Percentiles rank a stretch among this genome's conserved stretches.
Evolutionary conservation across 35 echinoderm and acorn worm species (phyloP).

Genomic region (Apostichopus californicus): DNA sequence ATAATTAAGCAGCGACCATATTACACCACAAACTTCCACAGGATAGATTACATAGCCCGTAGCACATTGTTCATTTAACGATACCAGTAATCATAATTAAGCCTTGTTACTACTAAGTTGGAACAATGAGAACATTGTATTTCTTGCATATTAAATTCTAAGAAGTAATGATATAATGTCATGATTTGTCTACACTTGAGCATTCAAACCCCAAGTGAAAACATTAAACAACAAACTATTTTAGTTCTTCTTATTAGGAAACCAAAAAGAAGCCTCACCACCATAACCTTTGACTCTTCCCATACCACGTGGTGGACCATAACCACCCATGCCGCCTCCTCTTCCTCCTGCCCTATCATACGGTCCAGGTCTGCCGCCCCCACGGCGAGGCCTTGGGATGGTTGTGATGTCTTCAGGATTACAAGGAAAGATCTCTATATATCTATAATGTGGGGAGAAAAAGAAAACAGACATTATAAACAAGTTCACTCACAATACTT

Average conservation of each 20-base stretch:
- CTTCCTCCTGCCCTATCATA: constrained; percentile 72
- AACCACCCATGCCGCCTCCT: constrained; percentile 20
- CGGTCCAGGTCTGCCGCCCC: constrained; percentile 77
- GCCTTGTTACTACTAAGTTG: too few relatives aligned
- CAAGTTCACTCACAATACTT: too few relatives aligned
- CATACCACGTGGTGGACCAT: constrained; percentile 47
- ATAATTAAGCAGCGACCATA: too few relatives aligned
- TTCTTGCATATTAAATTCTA: too few relatives aligned
- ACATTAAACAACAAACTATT: neutral
- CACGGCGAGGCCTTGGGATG: constrained; percentile 32
- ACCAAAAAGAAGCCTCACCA: constrained; percentile 6
- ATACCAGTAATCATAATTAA: too few relatives aligned
- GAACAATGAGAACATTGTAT: too few relatives aligned
- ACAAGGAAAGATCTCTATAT: constrained; percentile 95
- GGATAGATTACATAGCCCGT: too few relatives aligned
- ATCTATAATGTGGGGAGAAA: constrained; percentile 54
- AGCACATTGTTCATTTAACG: too few relatives aligned
- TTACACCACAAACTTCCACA: too few relatives aligned
- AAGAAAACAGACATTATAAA: neutral
- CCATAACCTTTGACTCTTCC: constrained; percentile 49
- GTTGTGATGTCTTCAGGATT: constrained; percentile 68
- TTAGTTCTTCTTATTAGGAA: neutral
- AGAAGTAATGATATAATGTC: too few relatives aligned
- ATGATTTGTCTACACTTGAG: too few relatives aligned
- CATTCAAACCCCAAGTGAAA: neutral